phyloP scores from a whole-genome alignment of 2,113 vertebrate species.

The Cinclus mexicanus region DNA sequence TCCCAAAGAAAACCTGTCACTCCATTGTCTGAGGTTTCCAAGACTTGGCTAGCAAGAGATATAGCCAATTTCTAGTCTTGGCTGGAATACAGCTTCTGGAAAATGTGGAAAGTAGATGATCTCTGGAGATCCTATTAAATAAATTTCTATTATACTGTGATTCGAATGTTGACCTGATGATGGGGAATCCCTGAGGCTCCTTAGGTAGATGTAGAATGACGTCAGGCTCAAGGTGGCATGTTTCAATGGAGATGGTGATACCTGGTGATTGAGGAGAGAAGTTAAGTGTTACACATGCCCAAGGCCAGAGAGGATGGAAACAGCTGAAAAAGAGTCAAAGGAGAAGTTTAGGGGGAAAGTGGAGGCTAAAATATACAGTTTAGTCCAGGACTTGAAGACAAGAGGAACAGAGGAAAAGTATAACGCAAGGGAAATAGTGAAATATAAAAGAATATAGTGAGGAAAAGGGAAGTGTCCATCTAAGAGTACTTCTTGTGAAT shows the following conservation, averaged over 20 bases:
- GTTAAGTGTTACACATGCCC: neutral
- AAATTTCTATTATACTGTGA: neutral
- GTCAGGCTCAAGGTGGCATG: neutral
- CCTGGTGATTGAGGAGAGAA: neutral
- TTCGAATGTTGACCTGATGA: neutral
- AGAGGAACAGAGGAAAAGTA: neutral
- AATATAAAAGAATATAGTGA: neutral
- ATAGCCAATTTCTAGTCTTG: neutral
- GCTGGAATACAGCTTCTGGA: neutral
- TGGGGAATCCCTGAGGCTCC: neutral
- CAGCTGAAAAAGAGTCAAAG: neutral
- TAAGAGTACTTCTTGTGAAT: neutral
- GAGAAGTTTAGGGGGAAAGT: neutral
- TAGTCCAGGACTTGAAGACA: neutral
- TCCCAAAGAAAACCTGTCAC: neutral
- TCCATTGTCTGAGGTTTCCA: neutral
- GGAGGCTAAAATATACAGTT: neutral
- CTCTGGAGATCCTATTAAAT: neutral
- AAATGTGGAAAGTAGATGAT: neutral
- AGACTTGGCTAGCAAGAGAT: neutral
- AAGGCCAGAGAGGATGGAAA: neutral
- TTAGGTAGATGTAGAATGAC: neutral
- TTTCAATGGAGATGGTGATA: neutral
- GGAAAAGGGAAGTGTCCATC: neutral
- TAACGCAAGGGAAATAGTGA: neutral